phyloP scores from a whole-genome alignment of 2,888 invertebrate species.

The Harpalus rubripes region DNA sequence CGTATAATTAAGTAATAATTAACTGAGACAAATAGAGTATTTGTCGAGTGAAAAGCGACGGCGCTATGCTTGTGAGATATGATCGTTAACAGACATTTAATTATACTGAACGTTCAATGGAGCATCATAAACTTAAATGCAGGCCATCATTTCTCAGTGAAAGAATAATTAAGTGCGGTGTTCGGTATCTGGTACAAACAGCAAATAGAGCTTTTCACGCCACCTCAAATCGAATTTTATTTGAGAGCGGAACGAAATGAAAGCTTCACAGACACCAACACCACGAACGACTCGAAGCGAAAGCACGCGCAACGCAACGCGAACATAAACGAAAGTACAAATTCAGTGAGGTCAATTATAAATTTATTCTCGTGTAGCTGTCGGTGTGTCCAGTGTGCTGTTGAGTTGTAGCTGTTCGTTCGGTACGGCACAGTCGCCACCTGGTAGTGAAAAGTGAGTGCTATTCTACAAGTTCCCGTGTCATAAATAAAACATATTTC shows the following conservation, averaged over 20 bases:
- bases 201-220: slow-evolving; percentile 47
- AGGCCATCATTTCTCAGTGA: slow-evolving; percentile 26
- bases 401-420: slow-evolving; percentile 23
- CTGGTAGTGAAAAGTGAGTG: slow-evolving; percentile 48
- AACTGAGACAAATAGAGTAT: slow-evolving; percentile 37
- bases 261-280: not conserved
- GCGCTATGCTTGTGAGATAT: slow-evolving; percentile 22
- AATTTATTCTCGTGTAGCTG: slow-evolving; percentile 10
- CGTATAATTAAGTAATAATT: slow-evolving; percentile 58
- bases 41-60: slow-evolving; percentile 26
- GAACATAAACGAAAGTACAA: slow-evolving; percentile 4
- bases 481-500: slow-evolving; percentile 66
- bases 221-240: slow-evolving; percentile 46
- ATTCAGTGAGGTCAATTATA: slow-evolving; percentile 16
- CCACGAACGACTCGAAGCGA: not conserved
- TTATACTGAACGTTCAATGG: slow-evolving; percentile 52
- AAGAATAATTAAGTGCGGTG: slow-evolving; percentile 51
- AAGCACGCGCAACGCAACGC: not conserved
- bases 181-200: slow-evolving; percentile 40
- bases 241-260: slow-evolving; percentile 9
- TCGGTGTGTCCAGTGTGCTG: slow-evolving; percentile 20
- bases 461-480: slow-evolving; percentile 56
- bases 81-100: slow-evolving; percentile 54
- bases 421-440: not conserved
- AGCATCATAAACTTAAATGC: slow-evolving; percentile 51